phyloP scores from a whole-genome alignment of 2,113 vertebrate species.

The Macquaria australasica region DNA sequence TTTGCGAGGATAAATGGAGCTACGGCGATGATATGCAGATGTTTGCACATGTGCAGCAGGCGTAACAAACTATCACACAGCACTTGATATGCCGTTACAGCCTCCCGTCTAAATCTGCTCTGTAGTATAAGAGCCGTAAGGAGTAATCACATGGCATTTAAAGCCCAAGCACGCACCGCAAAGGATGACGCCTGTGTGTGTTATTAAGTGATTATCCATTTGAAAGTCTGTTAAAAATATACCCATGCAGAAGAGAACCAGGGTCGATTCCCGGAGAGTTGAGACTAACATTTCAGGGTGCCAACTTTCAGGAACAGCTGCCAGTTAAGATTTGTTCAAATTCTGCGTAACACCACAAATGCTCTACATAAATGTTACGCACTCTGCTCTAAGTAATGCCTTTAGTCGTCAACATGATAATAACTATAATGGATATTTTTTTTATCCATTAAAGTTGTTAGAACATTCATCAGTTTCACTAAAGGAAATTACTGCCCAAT shows the following conservation, averaged over 20 bases:
- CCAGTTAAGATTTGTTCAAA: conserved; percentile 28
- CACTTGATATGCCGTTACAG: conserved; percentile 57
- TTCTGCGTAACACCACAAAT: not conserved
- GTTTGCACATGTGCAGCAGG: conserved; percentile 79
- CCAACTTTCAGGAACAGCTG: conserved; percentile 7
- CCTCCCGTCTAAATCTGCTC: conserved; percentile 49
- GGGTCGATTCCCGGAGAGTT: conserved; percentile 24
- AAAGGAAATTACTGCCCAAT: not conserved
- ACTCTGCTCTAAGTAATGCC: conserved; percentile 19
- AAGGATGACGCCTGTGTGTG: conserved; percentile 39
- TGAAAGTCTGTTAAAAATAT: conserved; percentile 46
- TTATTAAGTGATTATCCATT: conserved; percentile 46
- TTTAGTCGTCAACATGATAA: conserved; percentile 22
- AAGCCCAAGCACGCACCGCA: conserved; percentile 36
- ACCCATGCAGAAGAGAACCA: conserved; percentile 2
- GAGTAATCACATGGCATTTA: conserved; percentile 60
- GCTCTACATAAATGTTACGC: not conserved
- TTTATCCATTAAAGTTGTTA: not conserved
- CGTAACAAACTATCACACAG: conserved; percentile 65
- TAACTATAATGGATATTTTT: not conserved
- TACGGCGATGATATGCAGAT: conserved; percentile 79
- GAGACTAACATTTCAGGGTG: conserved; percentile 13
- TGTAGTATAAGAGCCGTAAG: conserved; percentile 27
- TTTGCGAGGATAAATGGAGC: conserved; percentile 81
- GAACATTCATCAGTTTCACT: not conserved